These are phyloP conservation scores for Paramormyrops kingsleyae DNA, from an alignment of 2,113 vertebrate species.

Conservation along the genomic window DNA sequence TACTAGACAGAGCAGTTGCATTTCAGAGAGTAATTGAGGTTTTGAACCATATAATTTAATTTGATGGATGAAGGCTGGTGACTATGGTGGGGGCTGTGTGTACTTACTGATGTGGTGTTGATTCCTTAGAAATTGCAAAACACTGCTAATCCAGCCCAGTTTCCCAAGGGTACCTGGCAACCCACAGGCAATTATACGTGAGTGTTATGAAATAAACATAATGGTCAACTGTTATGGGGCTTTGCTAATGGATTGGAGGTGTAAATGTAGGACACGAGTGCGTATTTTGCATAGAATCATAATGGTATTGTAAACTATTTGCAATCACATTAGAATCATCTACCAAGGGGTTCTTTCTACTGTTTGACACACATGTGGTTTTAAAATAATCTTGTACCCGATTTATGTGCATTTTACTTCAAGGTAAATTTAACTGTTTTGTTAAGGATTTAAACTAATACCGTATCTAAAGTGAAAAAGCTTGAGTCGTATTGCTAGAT, in stretches of 20 bases:
- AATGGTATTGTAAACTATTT: not conserved
- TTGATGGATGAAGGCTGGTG: constrained; percentile 47
- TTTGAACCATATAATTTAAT: constrained; percentile 64
- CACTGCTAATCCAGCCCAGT: constrained; percentile 13
- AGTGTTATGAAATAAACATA: not conserved
- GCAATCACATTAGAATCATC: not conserved
- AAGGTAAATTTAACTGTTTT: not conserved
- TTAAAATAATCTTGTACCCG: not conserved
- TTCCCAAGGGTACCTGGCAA: not conserved
- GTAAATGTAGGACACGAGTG: not conserved
- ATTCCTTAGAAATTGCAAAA: constrained; percentile 28
- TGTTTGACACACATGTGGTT: not conserved
- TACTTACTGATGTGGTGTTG: constrained; percentile 21
- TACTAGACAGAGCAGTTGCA: constrained; percentile 44
- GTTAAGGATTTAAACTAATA: not conserved
- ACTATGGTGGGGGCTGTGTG: constrained; percentile 30
- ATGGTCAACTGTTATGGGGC: not conserved
- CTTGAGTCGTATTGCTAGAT: not conserved
- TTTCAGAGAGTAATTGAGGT: constrained; percentile 60
- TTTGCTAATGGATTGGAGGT: not conserved
- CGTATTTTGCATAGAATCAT: not conserved
- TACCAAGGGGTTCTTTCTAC: not conserved
- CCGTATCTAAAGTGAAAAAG: not conserved
- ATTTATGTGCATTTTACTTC: not conserved
- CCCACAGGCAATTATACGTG: constrained; percentile 5